These are phyloP conservation scores for Anarsia innoxiella DNA, from an alignment of 2,888 invertebrate species.

Conservation along the genomic window DNA sequence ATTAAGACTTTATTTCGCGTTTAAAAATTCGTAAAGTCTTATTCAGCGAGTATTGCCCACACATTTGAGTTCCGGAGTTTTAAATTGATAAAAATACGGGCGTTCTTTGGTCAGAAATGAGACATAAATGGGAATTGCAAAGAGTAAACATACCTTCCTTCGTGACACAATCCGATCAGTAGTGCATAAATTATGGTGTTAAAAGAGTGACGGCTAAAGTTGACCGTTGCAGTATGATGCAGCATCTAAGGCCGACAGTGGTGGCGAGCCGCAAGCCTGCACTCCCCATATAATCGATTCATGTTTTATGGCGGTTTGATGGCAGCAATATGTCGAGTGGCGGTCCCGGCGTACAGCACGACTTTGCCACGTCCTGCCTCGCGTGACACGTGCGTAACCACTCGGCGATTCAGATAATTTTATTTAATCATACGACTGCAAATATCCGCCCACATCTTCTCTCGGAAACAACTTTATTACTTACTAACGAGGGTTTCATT, in stretches of 20 bases:
- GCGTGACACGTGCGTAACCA: conserved; percentile 20
- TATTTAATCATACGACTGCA: conserved; percentile 31
- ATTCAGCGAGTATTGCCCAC: conserved; percentile 51
- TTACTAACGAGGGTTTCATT: conserved; percentile 14
- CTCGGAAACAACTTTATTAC: conserved; percentile 16
- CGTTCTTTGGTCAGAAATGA: conserved; percentile 45
- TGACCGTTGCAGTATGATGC: not conserved
- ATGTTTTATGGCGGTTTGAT: conserved; percentile 51
- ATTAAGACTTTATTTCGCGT: conserved; percentile 66
- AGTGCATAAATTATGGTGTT: conserved; percentile 56
- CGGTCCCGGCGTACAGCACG: conserved; percentile 18
- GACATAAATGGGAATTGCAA: conserved; percentile 62
- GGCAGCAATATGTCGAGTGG: conserved; percentile 35
- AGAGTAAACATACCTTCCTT: conserved; percentile 51
- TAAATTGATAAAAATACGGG: conserved; percentile 67
- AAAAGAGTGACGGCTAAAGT: conserved; percentile 38
- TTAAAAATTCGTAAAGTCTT: conserved; percentile 71
- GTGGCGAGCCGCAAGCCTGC: not conserved
- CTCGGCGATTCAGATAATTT: conserved; percentile 24
- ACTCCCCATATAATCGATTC: conserved; percentile 43
- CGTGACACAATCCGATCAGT: conserved; percentile 54
- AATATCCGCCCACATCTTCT: conserved; percentile 24
- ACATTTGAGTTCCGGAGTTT: conserved; percentile 51
- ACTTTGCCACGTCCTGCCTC: too few relatives aligned
- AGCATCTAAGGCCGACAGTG: not conserved